These are phyloP conservation scores for Chanos chanos DNA, from an alignment of 2,797 vertebrate species.

Conservation along the genomic window DNA sequence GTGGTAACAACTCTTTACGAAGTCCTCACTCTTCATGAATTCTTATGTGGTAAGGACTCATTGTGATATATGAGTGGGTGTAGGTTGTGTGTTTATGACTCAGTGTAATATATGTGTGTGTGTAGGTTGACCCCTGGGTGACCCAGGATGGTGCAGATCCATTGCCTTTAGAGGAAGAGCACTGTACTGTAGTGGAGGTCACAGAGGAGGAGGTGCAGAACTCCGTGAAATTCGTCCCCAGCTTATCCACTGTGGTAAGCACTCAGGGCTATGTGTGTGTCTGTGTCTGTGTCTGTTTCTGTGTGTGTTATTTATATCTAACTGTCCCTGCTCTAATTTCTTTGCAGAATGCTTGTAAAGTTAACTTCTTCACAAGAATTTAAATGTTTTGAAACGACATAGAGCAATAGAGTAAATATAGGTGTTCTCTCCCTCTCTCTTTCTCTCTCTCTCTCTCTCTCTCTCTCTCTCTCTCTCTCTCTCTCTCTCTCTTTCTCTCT, in stretches of 20 bases:
- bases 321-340: not conserved
- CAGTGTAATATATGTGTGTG: conserved; percentile 4
- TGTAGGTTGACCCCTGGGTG: conserved; percentile 87
- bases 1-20: too few relatives aligned
- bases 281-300: not conserved
- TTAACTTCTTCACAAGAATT: too few relatives aligned
- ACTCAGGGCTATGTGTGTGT: not conserved
- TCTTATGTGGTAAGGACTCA: too few relatives aligned
- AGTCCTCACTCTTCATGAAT: too few relatives aligned
- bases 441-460: not conserved
- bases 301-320: not conserved
- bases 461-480: not conserved
- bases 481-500: too few relatives aligned
- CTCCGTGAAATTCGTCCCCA: conserved; percentile 91
- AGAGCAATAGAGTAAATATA: not conserved
- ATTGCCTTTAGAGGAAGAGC: conserved; percentile 90
- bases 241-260: conserved; percentile 92
- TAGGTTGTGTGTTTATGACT: not conserved
- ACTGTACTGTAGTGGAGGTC: conserved; percentile 91
- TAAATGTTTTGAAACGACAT: not conserved
- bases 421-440: not conserved
- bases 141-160: conserved; percentile 77
- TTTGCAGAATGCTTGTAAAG: too few relatives aligned
- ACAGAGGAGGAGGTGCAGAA: conserved; percentile 98
- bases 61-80: not conserved